Conservation (phyloP, 2,797 vertebrate genomes). For the Pipistrellus pygmaeus region DNA sequence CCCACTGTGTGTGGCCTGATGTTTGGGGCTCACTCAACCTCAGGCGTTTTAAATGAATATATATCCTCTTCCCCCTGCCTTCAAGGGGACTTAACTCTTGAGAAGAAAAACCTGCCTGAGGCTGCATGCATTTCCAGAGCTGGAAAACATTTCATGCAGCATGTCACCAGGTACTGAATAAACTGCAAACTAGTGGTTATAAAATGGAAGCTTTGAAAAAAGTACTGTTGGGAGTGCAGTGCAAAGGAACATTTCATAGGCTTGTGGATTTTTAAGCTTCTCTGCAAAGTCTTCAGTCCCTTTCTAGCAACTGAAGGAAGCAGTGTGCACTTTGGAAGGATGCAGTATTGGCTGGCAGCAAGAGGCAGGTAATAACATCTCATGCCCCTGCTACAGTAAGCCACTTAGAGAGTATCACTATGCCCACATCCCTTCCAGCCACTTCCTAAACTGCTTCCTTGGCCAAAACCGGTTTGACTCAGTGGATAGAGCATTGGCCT, state of each 20-base stretch:
- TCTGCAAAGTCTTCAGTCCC: background rate
- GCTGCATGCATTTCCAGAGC: background rate
- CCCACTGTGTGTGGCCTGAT: background rate
- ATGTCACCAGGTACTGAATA: background rate
- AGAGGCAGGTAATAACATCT: background rate
- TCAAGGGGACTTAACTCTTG: background rate
- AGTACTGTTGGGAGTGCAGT: background rate
- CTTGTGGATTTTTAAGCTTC: background rate
- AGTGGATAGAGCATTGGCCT: no score
- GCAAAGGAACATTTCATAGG: background rate
- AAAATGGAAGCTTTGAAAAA: background rate
- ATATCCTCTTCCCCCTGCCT: background rate
- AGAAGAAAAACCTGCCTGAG: background rate
- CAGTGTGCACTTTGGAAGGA: background rate
- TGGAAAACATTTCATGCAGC: background rate
- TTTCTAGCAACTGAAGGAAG: background rate
- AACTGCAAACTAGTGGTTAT: slow-evolving; percentile 48
- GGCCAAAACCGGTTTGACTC: no score
- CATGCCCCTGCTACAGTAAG: background rate
- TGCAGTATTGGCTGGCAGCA: background rate
- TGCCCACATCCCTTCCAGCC: background rate
- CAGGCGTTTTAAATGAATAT: background rate
- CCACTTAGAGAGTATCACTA: background rate
- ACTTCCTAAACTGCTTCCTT: background rate
- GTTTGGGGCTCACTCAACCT: background rate